phyloP scores from a whole-genome alignment of 2,113 vertebrate genomes.

The Hippotragus niger region DNA sequence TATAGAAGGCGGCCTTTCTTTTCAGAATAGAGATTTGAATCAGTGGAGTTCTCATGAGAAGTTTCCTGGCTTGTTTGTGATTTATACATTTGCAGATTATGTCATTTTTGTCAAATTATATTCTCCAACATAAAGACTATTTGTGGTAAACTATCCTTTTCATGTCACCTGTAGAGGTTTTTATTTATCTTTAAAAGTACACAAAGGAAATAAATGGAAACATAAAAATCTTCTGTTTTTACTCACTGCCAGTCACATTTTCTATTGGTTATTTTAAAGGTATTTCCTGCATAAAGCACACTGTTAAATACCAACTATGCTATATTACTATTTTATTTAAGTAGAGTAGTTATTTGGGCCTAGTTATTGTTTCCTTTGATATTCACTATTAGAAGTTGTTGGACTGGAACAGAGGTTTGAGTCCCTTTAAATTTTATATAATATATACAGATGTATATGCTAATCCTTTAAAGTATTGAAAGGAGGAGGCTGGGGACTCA shows the following conservation, averaged over 20 bases:
- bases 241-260: conserved; percentile 15
- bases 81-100: neutral
- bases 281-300: conserved; percentile 17
- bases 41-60: neutral
- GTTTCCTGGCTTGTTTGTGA: conserved; percentile 35
- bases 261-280: conserved; percentile 21
- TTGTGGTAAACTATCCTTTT: neutral
- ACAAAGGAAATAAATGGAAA: conserved; percentile 8
- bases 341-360: neutral
- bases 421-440: neutral
- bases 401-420: neutral
- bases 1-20: conserved; percentile 54
- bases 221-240: conserved; percentile 40
- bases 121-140: neutral
- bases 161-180: neutral
- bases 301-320: neutral
- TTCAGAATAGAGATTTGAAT: conserved; percentile 53
- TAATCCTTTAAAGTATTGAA: neutral
- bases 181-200: conserved; percentile 24
- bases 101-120: conserved; percentile 2
- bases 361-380: conserved; percentile 16
- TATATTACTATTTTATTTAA: neutral
- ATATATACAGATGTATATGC: neutral
- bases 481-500: neutral
- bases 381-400: neutral